A percentile compares a stretch with the other conserved stretches of the same genome.
Evolutionary conservation across 1,140 invertebrate species (phyloP).

Genomic region (Thaumatotibia leucotreta): DNA sequence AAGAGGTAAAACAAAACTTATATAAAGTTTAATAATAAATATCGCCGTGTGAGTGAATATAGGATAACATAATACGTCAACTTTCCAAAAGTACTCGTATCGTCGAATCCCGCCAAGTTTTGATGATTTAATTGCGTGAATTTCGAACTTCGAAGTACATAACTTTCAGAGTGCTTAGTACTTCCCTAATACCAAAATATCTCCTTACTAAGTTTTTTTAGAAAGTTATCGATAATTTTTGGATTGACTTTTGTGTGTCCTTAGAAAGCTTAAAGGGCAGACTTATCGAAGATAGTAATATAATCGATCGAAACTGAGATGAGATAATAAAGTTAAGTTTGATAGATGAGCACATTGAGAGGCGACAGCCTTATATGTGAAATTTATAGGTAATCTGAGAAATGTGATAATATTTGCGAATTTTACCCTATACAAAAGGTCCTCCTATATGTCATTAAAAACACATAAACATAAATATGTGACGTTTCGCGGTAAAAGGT

Average conservation of each 20-base stretch:
- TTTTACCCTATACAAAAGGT: too few relatives aligned
- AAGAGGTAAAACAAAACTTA: too few relatives aligned
- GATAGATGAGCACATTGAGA: not conserved
- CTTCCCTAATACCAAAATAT: not conserved
- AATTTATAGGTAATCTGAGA: not conserved
- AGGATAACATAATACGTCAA: not conserved
- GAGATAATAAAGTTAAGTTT: not conserved
- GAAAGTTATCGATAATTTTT: not conserved
- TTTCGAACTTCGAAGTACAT: not conserved
- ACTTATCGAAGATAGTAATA: not conserved
- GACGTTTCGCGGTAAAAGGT: too few relatives aligned
- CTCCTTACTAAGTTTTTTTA: not conserved
- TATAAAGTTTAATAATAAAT: too few relatives aligned
- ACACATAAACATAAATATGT: too few relatives aligned
- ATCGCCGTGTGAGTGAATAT: not conserved
- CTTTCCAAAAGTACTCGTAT: not conserved
- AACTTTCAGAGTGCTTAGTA: not conserved
- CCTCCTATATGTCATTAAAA: too few relatives aligned
- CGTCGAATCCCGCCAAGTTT: not conserved
- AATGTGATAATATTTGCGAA: too few relatives aligned
- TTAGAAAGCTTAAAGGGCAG: not conserved
- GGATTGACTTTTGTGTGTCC: not conserved
- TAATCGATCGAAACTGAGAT: not conserved
- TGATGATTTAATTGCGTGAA: not conserved
- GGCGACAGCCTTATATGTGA: not conserved